Evolutionary conservation across 2,888 invertebrate genomes (phyloP), one percentile per base, ranked within the genome.

Genomic region (Apomyelois bistriatella): DNA sequence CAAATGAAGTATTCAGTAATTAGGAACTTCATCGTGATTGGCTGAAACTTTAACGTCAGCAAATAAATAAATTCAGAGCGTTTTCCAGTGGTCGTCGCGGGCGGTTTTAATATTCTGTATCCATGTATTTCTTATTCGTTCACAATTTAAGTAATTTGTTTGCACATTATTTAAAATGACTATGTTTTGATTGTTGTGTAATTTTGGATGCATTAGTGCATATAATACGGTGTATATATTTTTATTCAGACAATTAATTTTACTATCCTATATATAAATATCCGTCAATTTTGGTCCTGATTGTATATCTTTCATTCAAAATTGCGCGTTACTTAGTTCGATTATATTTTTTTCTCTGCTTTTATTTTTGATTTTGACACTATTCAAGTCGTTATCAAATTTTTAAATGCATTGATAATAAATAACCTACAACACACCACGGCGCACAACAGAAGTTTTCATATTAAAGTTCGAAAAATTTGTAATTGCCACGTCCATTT

Each of bases 401-500:
- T 16, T 16, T 40, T 16, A 16, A 13, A 40, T 9, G 1, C 1
- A 40, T 16, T 16, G 16, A 16, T 1, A n/a, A n/a, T 12, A n/a
- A n/a, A 17, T 22, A 37, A 28, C 37, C 37, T 50, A 40, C 49
- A 52, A 36, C 37, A 52, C 42, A 52, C 13, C 17, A 51, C 42
- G 12, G 16, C 43, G 35, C 36, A 43, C 43, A 35, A 17, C n/a
- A 42, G 43, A 36, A 35, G 37, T 43, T 42, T 28, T 49, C 38
- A 17, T 56, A 60, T 65, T 62, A 62, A 64, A 60, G 22, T 57
- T 53, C 52, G 48, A 57, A 49, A 46, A 48, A 59, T 67, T 70
- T 76, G 68, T 74, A 77, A 77, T 70, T 71, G 64, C 76, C 74
- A 79, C 84, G 85, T 85, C 85, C 85, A 85, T 79, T 82, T 82